Evolutionary conservation across 2,113 vertebrate genomes (phyloP).

Genomic region (Prolemur simus): DNA sequence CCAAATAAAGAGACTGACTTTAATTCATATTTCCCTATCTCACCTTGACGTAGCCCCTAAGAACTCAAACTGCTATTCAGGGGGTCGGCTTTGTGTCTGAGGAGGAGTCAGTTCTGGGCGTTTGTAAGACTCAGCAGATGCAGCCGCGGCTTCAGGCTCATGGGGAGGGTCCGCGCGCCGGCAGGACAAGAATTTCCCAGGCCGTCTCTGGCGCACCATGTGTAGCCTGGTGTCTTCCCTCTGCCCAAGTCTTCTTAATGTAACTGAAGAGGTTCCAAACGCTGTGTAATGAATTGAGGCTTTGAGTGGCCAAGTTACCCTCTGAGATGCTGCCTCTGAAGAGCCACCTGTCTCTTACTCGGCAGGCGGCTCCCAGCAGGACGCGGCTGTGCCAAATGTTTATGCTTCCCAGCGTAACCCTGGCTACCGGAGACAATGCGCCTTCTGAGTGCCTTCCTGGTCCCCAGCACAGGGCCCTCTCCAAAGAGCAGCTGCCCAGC

Average conservation of each 20-base stretch:
- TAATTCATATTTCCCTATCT: background rate
- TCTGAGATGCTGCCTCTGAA: background rate
- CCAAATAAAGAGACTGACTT: background rate
- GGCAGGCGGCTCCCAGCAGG: background rate
- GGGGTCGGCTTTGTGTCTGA: background rate
- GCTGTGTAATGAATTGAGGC: conserved; percentile 52
- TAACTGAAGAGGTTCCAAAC: conserved; percentile 12
- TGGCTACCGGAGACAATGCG: background rate
- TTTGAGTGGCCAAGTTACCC: background rate
- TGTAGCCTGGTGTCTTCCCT: background rate
- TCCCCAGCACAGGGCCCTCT: background rate
- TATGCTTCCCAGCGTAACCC: background rate
- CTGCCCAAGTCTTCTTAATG: background rate
- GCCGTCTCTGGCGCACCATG: background rate
- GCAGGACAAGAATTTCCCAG: background rate
- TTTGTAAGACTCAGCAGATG: background rate
- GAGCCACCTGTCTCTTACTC: background rate
- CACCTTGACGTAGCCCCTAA: background rate
- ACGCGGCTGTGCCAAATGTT: background rate
- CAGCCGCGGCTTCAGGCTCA: background rate
- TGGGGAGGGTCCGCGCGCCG: rapidly evolving
- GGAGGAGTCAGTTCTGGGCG: background rate
- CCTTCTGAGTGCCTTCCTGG: background rate
- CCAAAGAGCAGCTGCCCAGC: background rate
- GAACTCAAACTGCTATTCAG: background rate